Evolutionary conservation across 2,888 invertebrate species (phyloP).

Genomic region (Tachina lurida): DNA sequence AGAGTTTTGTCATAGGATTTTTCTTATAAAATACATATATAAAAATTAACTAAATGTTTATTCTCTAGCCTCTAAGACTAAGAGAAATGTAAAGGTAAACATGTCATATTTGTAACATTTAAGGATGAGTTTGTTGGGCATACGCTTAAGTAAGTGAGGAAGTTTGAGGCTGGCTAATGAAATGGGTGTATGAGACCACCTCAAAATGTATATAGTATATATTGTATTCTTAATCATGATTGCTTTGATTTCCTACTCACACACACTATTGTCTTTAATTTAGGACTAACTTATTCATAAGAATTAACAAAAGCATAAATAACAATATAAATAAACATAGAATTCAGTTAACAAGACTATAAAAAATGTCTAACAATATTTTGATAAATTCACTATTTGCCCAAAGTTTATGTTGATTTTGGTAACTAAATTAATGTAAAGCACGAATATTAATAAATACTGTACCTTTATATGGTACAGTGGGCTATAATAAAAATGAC

Average conservation of each 20-base stretch:
- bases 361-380: conserved; percentile 19
- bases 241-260: neutral
- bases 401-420: conserved; percentile 32
- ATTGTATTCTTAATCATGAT: conserved; percentile 22
- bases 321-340: conserved; percentile 22
- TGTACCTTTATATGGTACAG: neutral
- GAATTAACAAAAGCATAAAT: conserved; percentile 6
- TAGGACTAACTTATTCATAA: conserved; percentile 1
- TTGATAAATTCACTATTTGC: conserved; percentile 9
- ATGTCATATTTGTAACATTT: too few relatives aligned
- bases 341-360: conserved; percentile 37
- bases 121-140: neutral
- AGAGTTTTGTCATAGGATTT: too few relatives aligned
- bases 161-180: neutral
- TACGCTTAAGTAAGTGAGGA: neutral
- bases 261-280: neutral
- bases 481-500: neutral
- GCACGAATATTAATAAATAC: conserved; percentile 34
- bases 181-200: neutral
- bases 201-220: neutral
- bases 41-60: too few relatives aligned
- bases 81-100: too few relatives aligned
- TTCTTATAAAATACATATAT: too few relatives aligned
- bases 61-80: too few relatives aligned
- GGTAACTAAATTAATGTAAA: conserved; percentile 23